Evolutionary conservation across 2,113 vertebrate species (phyloP).

Genomic region (Maccullochella peelii): DNA sequence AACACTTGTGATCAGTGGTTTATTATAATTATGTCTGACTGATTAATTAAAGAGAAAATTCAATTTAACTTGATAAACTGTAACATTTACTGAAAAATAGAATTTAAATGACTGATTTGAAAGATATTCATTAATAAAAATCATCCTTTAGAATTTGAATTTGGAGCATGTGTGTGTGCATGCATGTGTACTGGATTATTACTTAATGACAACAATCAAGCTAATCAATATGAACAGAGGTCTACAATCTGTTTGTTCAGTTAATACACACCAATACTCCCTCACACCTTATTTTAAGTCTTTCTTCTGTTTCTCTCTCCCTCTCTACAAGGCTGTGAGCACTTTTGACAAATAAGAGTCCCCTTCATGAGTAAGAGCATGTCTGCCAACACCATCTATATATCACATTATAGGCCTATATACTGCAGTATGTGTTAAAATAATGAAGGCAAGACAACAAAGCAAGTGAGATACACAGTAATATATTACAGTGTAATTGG

Average conservation of each 20-base stretch:
- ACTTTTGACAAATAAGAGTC: slow-evolving; percentile 38
- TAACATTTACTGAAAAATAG: not conserved
- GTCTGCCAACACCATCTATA: slow-evolving; percentile 28
- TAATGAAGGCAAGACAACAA: slow-evolving; percentile 8
- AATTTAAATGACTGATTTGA: not conserved
- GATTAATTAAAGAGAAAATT: not conserved
- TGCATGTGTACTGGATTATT: not conserved
- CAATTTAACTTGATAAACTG: not conserved
- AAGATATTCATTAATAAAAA: not conserved
- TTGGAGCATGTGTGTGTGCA: not conserved
- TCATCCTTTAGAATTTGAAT: not conserved
- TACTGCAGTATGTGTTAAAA: slow-evolving; percentile 22
- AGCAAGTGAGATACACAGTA: slow-evolving; percentile 10
- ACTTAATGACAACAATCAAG: slow-evolving; percentile 4
- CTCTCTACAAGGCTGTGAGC: not conserved
- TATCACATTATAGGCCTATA: not conserved
- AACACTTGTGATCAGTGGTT: not conserved
- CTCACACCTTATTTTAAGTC: not conserved
- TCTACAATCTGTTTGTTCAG: slow-evolving; percentile 1
- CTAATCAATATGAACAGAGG: not conserved
- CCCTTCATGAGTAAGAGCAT: slow-evolving; percentile 71
- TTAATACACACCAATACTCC: not conserved
- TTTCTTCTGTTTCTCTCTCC: not conserved
- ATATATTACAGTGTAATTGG: slow-evolving; percentile 22
- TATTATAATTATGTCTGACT: not conserved